A percentile compares a stretch with the other conserved stretches of the same genome.
These are phyloP conservation scores for Antedon mediterranea DNA, from an alignment of 53 echinoderm and acorn worm species.

Conservation along the genomic window DNA sequence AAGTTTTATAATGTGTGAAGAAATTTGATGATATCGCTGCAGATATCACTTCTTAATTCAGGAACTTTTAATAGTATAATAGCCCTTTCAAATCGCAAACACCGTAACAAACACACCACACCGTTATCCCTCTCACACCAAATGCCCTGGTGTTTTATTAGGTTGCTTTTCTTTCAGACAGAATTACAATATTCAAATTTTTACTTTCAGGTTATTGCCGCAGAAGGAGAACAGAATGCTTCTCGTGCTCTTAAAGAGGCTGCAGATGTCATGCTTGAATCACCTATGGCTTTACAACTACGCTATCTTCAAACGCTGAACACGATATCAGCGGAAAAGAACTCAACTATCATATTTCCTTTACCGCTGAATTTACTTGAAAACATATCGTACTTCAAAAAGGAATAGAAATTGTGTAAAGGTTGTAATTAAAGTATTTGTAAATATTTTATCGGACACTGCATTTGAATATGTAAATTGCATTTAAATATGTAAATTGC, in stretches of 20 bases:
- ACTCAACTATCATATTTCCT: constrained; percentile 85
- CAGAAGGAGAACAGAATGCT: constrained; percentile 84
- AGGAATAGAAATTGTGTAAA: neutral
- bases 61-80: too few relatives aligned
- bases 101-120: too few relatives aligned
- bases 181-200: neutral
- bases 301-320: constrained; percentile 80
- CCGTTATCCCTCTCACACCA: too few relatives aligned
- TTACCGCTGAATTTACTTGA: constrained; percentile 60
- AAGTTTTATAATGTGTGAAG: too few relatives aligned
- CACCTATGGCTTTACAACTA: constrained; percentile 63
- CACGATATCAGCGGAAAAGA: constrained; percentile 84
- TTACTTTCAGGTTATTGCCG: constrained; percentile 57
- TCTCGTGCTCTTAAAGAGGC: constrained; percentile 84
- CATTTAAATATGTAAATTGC: too few relatives aligned
- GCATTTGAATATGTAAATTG: too few relatives aligned
- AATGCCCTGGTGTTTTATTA: too few relatives aligned
- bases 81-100: too few relatives aligned
- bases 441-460: too few relatives aligned
- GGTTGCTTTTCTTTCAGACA: neutral
- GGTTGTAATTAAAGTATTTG: too few relatives aligned
- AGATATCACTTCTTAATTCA: too few relatives aligned
- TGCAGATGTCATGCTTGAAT: constrained; percentile 55
- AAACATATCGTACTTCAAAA: constrained; percentile 2
- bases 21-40: too few relatives aligned